Percentiles rank a stretch among this genome's conserved stretches.
Evolutionary conservation across 1,140 invertebrate genomes (phyloP).

Genomic region (Trachelipus rathkii): DNA sequence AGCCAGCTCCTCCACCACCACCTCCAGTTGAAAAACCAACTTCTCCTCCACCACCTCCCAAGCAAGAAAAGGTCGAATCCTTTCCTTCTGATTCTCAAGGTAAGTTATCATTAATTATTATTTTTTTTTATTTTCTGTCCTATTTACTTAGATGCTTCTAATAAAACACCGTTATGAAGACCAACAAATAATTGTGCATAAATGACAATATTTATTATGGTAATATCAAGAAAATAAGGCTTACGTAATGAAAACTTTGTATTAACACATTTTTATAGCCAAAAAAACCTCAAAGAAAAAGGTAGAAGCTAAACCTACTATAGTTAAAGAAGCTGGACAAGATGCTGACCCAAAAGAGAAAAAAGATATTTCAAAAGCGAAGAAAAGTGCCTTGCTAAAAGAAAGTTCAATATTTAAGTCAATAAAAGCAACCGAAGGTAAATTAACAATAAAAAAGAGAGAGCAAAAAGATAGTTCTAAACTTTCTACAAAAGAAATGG

Average conservation of each 20-base stretch:
- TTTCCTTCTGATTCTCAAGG: conserved; percentile 25
- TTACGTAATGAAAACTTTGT: too few relatives aligned
- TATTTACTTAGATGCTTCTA: too few relatives aligned
- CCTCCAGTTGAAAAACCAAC: not conserved
- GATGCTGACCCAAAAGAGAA: not conserved
- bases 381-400: not conserved
- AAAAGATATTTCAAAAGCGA: not conserved
- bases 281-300: not conserved
- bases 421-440: not conserved
- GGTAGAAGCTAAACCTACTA: not conserved
- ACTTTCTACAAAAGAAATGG: not conserved
- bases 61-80: not conserved
- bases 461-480: not conserved
- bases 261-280: not conserved
- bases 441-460: not conserved
- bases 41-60: not conserved
- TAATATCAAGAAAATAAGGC: too few relatives aligned
- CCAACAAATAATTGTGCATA: too few relatives aligned
- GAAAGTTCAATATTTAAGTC: not conserved
- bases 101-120: not conserved
- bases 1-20: not conserved
- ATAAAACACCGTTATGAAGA: too few relatives aligned
- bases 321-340: not conserved
- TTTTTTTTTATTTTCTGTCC: too few relatives aligned
- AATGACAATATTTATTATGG: too few relatives aligned